A percentile compares a stretch with the other conserved stretches of the same genome.
Conservation (phyloP, 2,113 vertebrate species). For the Pangasianodon hypophthalmus region DNA sequence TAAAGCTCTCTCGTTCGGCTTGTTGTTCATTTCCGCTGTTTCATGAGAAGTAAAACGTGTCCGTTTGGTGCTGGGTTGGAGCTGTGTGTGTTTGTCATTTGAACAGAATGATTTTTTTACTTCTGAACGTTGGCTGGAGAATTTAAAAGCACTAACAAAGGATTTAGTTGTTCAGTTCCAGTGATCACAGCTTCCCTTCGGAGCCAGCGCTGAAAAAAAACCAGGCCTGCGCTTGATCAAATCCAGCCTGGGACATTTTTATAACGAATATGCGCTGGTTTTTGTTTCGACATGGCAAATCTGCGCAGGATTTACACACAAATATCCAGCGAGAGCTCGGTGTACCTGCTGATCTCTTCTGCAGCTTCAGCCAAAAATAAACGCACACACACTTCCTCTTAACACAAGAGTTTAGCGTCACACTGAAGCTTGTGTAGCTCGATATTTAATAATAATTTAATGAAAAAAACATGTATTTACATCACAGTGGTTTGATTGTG, state of each 20-base stretch:
- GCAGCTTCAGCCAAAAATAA: background rate
- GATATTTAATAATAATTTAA: background rate
- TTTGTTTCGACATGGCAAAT: background rate
- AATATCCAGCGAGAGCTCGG: background rate
- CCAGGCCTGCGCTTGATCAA: conserved; percentile 39
- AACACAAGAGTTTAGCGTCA: background rate
- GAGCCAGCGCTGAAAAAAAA: conserved; percentile 12
- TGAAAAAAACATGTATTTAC: background rate
- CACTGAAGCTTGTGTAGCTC: background rate
- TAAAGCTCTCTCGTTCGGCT: conserved; percentile 36
- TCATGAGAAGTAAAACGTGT: conserved; percentile 44
- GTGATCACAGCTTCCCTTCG: conserved; percentile 40
- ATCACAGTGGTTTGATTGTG: background rate
- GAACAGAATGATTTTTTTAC: conserved; percentile 40
- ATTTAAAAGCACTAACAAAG: conserved; percentile 53
- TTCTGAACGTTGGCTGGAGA: conserved; percentile 45
- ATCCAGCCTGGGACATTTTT: conserved; percentile 40
- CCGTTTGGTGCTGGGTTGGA: conserved; percentile 31
- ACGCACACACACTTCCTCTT: background rate
- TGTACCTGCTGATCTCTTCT: background rate
- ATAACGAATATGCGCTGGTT: conserved; percentile 27
- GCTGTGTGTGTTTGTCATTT: background rate
- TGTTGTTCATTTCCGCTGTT: conserved; percentile 44
- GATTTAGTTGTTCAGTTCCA: conserved; percentile 56
- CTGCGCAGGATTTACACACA: background rate